Conservation (phyloP, 2,888 invertebrate genomes). For the Drosophila paracracens region DNA sequence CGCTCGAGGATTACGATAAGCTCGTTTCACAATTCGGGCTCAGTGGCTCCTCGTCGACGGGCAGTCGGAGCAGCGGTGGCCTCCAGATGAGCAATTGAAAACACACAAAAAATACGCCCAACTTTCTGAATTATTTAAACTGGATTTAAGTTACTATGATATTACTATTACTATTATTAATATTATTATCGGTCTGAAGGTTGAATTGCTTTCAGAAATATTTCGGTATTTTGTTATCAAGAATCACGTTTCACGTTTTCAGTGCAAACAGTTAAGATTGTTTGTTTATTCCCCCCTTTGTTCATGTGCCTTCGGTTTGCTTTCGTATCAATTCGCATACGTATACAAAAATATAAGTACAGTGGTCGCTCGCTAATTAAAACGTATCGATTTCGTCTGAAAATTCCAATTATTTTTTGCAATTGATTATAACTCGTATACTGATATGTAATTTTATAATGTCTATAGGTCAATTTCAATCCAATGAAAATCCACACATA, state of each 20-base stretch:
- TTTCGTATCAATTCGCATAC: slow-evolving; percentile 32
- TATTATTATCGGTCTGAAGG: slow-evolving; percentile 7
- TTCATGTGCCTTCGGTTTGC: slow-evolving; percentile 69
- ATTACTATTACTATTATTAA: slow-evolving; percentile 18
- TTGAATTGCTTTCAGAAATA: slow-evolving; percentile 20
- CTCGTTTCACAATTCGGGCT: slow-evolving; percentile 84
- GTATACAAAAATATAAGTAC: slow-evolving; percentile 16
- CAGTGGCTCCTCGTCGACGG: slow-evolving; percentile 81
- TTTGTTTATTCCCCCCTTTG: slow-evolving; percentile 66
- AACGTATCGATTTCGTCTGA: background rate
- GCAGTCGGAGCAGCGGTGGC: slow-evolving; percentile 82
- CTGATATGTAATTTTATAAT: background rate
- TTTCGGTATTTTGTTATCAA: slow-evolving; percentile 38
- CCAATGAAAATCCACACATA: background rate
- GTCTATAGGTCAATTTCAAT: background rate
- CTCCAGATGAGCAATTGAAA: slow-evolving; percentile 80
- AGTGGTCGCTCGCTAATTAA: slow-evolving; percentile 1
- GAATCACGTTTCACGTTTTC: slow-evolving; percentile 25
- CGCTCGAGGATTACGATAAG: slow-evolving; percentile 84
- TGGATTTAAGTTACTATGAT: slow-evolving; percentile 59
- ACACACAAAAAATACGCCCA: background rate
- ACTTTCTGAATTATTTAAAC: slow-evolving; percentile 23
- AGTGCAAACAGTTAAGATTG: slow-evolving; percentile 39
- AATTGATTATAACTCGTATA: background rate
- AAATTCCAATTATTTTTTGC: background rate